Evolutionary conservation across 30 jellyfish, hydroid and myxozoan genomes (phyloP), one percentile per base, ranked within the genome.

Genomic region (Cassiopea andromeda): DNA sequence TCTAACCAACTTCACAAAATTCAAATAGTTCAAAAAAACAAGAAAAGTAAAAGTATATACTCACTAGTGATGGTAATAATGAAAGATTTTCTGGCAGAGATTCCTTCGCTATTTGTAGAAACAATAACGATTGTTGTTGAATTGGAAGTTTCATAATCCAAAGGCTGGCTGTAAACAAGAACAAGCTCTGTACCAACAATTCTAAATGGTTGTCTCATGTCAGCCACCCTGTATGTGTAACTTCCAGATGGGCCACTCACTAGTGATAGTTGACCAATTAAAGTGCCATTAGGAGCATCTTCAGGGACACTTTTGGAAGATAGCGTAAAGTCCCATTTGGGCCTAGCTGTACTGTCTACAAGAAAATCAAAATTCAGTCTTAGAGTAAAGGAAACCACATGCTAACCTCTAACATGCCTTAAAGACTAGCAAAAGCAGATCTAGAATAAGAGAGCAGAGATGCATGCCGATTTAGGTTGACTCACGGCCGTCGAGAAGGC

Each of bases 61-160:
- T 73, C 74, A 85, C 93, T 73, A 19, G 87, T 85, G 48, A 85
- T 74, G 3, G 7, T 45, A 12, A 85, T 85, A 1, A 73, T 13
- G 54, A 85, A 85, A 1, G 87, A 60, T 17, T 74, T 85, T 46
- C 48, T 17, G 46, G 74, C 87, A 4, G 46, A 5, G 14, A 46
- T n/a, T 17, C 86, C 87, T 15, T 38, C 64, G 4, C 69, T n/a
- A 60, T 73, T 75, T 27, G 77, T 85, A n/a, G 87, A 85, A 12
- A 72, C 87, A 44, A 85, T 60, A 17, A 60, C 67, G 17, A 85
- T 58, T 27, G 38, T 46, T 5, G 84, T 75, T 54, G 87, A 44
- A 45, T 87, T 87, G 1, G 92, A 44, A 7, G 85, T 46, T 27
- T 90, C 97, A 64, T 81, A 90, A 57, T 90, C 97, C 71, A 90